Evolutionary conservation across 2,113 vertebrate species (phyloP).

Genomic region (Grantiella picta): DNA sequence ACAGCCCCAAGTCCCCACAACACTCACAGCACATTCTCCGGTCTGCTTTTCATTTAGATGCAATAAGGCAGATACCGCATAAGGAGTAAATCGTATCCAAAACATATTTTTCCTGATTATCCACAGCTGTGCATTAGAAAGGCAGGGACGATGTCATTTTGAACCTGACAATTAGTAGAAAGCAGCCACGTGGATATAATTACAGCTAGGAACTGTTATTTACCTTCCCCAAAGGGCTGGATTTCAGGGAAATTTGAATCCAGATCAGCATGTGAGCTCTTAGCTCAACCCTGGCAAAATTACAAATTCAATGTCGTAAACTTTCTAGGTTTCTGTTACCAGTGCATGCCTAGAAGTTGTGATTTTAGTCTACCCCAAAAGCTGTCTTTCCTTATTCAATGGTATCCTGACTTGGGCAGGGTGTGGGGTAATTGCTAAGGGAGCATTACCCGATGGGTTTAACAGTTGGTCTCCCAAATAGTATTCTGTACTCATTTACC

Average conservation of each 20-base stretch:
- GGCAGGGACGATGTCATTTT: background rate
- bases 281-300: background rate
- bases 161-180: constrained; percentile 31
- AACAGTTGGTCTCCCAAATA: background rate
- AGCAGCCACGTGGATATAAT: constrained; percentile 41
- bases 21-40: rapidly evolving
- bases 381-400: background rate
- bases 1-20: background rate
- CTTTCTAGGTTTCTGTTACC: background rate
- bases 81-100: constrained; percentile 4
- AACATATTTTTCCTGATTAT: constrained; percentile 12
- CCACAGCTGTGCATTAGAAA: background rate
- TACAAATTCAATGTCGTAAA: background rate
- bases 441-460: background rate
- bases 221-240: constrained; percentile 6
- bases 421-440: background rate
- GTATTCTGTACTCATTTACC: background rate
- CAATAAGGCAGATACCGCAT: constrained; percentile 6
- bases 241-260: background rate
- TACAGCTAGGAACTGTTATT: constrained; percentile 17
- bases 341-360: background rate
- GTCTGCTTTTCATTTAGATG: constrained; percentile 13
- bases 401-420: background rate
- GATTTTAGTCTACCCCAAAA: background rate
- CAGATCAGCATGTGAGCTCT: background rate